phyloP scores from a whole-genome alignment of 1,140 invertebrate genomes.

The Tribolium castaneum region DNA sequence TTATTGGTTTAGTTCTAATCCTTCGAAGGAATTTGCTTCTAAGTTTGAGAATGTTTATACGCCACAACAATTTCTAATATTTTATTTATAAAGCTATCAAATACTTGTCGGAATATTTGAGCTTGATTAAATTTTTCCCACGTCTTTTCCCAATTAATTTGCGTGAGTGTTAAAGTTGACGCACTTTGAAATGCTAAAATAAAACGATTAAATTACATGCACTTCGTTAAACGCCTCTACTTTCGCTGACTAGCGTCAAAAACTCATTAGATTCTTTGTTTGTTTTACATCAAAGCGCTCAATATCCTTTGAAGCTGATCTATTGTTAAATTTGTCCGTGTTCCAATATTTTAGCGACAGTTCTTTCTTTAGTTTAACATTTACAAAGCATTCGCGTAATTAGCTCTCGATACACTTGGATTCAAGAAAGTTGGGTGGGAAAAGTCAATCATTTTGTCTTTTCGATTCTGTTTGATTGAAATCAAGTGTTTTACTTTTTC shows the following conservation, averaged over 20 bases:
- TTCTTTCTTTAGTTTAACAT: constrained; percentile 17
- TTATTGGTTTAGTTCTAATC: background rate
- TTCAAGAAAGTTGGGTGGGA: background rate
- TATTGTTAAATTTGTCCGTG: constrained; percentile 20
- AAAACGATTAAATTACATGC: constrained; percentile 39
- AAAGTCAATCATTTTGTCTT: background rate
- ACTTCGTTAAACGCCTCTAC: constrained; percentile 30
- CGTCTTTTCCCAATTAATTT: background rate
- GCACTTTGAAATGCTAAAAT: constrained; percentile 14
- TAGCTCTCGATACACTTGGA: background rate
- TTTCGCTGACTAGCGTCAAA: constrained; percentile 30
- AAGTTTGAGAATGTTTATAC: background rate
- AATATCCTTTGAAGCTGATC: constrained; percentile 28
- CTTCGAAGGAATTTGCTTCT: background rate
- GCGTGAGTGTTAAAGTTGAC: background rate
- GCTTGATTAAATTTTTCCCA: background rate
- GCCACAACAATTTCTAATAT: constrained; percentile 12
- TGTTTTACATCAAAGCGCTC: constrained; percentile 39
- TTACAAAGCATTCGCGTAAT: constrained; percentile 1
- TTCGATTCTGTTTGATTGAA: background rate
- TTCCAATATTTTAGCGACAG: constrained; percentile 15
- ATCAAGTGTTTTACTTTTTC: constrained; percentile 51
- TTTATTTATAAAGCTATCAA: background rate
- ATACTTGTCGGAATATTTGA: constrained; percentile 7
- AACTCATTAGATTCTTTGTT: constrained; percentile 41